These are phyloP conservation scores for Sorex maritimensis DNA, from an alignment of 2,797 vertebrate genomes.

Conservation along the genomic window DNA sequence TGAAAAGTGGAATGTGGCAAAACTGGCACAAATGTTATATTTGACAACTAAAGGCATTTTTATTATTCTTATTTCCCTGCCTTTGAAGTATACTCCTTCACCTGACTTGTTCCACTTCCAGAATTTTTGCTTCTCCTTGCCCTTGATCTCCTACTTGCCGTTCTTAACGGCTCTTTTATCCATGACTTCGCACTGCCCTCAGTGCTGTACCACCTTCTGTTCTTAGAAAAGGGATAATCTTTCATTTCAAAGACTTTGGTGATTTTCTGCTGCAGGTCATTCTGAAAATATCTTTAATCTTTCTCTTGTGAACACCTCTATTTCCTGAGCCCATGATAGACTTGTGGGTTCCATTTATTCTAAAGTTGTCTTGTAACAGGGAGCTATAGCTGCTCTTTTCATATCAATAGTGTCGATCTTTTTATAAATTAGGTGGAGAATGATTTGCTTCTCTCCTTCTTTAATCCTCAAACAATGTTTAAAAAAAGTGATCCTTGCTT, in stretches of 20 bases:
- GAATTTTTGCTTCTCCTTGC: background rate
- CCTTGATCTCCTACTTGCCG: slow-evolving; percentile 54
- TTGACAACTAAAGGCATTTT: slow-evolving; percentile 45
- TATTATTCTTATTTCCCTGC: slow-evolving; percentile 8
- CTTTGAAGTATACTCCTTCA: slow-evolving; percentile 70
- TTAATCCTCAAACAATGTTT: background rate
- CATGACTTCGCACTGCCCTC: slow-evolving; percentile 4
- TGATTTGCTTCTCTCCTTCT: slow-evolving; percentile 31
- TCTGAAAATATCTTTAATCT: slow-evolving; percentile 33
- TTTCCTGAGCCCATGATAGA: slow-evolving; percentile 23
- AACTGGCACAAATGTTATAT: slow-evolving; percentile 37
- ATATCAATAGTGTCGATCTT: background rate
- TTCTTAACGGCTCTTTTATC: slow-evolving; percentile 1
- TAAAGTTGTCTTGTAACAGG: background rate
- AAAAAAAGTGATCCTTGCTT: background rate
- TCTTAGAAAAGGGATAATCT: slow-evolving; percentile 60
- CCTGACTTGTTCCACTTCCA: slow-evolving; percentile 53
- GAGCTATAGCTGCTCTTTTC: background rate
- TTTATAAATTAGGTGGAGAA: slow-evolving; percentile 13
- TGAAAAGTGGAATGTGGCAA: slow-evolving; percentile 37
- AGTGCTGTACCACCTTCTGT: background rate
- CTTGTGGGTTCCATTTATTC: background rate
- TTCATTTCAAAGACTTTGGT: slow-evolving; percentile 63
- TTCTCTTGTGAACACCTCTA: background rate
- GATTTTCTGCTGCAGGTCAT: slow-evolving; percentile 50